Evolutionary conservation across 2,888 invertebrate genomes (phyloP), one percentile per base, ranked within the genome.

Genomic region (Cephus nigrinus): DNA sequence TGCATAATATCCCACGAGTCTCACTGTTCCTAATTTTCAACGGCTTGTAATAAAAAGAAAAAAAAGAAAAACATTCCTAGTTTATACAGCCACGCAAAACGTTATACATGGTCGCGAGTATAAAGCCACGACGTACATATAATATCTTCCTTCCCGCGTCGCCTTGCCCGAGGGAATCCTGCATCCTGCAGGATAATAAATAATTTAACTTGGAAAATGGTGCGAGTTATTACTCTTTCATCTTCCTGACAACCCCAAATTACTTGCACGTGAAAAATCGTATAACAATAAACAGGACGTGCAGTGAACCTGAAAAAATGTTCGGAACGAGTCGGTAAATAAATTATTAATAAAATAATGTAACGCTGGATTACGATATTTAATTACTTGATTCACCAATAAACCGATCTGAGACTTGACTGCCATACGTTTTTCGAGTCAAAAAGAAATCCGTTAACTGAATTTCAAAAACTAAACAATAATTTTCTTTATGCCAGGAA

Each of bases 171-270:
- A 79, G 86, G 83, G 85, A 84, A 77, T 78, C 80, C 79, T 78
- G 82, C 78, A 81, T 84, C 81, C 82, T 80, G 82, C 80, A 78
- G 81, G 81, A 84, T 83, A 82, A 86, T 87, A 87, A 88, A 88
- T 87, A 86, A 88, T 87, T 86, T 87, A 86, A 81, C 79, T 78
- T 79, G 78, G 82, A 82, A 82, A 86, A 82, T 85, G 84, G 84
- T 84, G 80, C 82, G 79, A 86, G 83, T 86, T 85, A 86, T 87
- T 86, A 84, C 84, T 80, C 79, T 77, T 81, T 55, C 23, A 23
- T 9, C 55, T 23, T 0, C 9, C 23, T 55, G 55, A 55, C 23
- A 23, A 55, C 2, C 55, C 0, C 9, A 2, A 55, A 55, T 23
- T 55, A 55, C 55, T 55, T 55, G 23, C 23, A 23, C 55, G 23